These are phyloP conservation scores for Athalia rosae DNA, from an alignment of 2,888 invertebrate genomes.

Conservation along the genomic window DNA sequence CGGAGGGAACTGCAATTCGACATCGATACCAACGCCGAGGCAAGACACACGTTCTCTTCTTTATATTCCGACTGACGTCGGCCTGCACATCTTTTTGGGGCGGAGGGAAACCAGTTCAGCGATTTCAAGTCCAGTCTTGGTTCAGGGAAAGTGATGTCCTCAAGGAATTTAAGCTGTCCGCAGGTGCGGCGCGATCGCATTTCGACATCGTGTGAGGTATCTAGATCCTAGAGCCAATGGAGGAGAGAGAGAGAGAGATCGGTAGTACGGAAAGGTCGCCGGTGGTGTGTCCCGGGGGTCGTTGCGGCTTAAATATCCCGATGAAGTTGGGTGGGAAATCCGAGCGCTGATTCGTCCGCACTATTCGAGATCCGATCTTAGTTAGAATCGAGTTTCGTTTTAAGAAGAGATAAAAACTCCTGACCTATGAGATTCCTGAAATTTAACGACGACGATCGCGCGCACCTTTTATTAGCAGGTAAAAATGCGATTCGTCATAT, in stretches of 20 bases:
- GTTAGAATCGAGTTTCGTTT: conserved; percentile 6
- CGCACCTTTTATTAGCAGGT: too few relatives aligned
- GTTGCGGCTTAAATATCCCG: conserved; percentile 8
- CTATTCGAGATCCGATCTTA: conserved; percentile 5
- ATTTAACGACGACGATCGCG: background rate
- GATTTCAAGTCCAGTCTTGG: background rate
- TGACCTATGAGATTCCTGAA: background rate
- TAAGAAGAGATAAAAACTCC: background rate
- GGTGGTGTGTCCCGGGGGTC: background rate
- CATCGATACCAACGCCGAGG: background rate
- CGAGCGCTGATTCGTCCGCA: conserved; percentile 9
- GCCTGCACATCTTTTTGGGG: too few relatives aligned
- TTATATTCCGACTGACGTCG: too few relatives aligned
- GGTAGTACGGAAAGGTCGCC: background rate
- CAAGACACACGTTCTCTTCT: background rate
- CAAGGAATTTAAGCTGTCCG: background rate
- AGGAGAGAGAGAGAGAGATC: background rate
- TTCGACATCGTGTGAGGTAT: conserved; percentile 25
- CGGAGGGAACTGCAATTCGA: conserved; percentile 11
- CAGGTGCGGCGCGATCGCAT: background rate
- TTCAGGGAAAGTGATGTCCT: background rate
- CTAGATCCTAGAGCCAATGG: background rate
- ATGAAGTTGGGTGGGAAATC: conserved; percentile 4
- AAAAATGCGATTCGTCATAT: background rate
- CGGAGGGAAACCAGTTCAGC: too few relatives aligned